Percentiles rank a stretch among this genome's conserved stretches.
Conservation (phyloP, 1,140 invertebrate genomes). For the Lepidurus arcticus region DNA sequence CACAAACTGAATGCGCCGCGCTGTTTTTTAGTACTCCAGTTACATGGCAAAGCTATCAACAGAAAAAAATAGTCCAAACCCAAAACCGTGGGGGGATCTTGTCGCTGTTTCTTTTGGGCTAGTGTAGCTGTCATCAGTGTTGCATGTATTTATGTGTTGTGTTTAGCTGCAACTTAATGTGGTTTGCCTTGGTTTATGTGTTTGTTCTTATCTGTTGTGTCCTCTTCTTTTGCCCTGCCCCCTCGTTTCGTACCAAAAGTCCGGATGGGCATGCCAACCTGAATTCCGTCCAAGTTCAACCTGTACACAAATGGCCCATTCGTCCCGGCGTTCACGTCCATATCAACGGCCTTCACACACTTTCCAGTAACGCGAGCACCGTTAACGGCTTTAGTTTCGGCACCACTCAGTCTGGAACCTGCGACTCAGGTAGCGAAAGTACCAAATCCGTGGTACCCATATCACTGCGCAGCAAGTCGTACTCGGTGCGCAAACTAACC, state of each 20-base stretch:
- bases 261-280: slow-evolving; percentile 33
- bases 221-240: background rate
- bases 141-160: slow-evolving; percentile 25
- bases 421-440: slow-evolving; percentile 33
- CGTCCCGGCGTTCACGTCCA: slow-evolving; percentile 80
- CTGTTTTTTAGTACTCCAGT: too few relatives aligned
- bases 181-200: slow-evolving; percentile 27
- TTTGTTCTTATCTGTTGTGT: slow-evolving; percentile 16
- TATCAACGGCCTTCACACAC: slow-evolving; percentile 65
- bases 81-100: background rate
- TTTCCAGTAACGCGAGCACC: slow-evolving; percentile 40
- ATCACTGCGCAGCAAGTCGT: slow-evolving; percentile 13
- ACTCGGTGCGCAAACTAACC: slow-evolving; percentile 9
- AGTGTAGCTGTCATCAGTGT: background rate
- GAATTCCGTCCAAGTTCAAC: slow-evolving; percentile 35
- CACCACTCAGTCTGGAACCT: background rate
- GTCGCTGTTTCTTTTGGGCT: background rate
- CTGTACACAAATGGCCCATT: slow-evolving; percentile 67
- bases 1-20: too few relatives aligned
- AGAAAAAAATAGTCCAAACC: background rate
- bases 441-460: slow-evolving; percentile 29
- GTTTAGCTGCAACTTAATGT: background rate
- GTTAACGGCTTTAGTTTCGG: slow-evolving; percentile 27
- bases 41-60: background rate
- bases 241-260: slow-evolving; percentile 24